These are phyloP conservation scores for Oxycera nigricornis DNA, from an alignment of 2,888 invertebrate genomes.

Conservation along the genomic window DNA sequence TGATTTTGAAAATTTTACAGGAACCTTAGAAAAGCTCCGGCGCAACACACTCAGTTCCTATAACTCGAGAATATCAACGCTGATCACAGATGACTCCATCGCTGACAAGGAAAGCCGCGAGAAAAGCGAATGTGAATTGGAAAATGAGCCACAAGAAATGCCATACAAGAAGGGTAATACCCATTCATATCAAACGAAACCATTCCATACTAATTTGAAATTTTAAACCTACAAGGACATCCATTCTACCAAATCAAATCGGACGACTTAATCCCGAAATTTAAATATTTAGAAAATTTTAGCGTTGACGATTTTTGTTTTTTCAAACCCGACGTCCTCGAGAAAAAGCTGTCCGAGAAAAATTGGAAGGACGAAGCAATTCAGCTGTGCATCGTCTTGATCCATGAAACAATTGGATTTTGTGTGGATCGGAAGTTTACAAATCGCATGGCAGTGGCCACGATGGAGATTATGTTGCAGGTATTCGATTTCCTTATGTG, in stretches of 20 bases:
- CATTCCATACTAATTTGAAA: neutral
- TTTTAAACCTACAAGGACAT: neutral
- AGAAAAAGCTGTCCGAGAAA: neutral
- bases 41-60: neutral
- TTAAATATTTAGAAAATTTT: conserved; percentile 22
- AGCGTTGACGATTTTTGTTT: conserved; percentile 19
- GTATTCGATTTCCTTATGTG: conserved; percentile 14
- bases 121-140: neutral
- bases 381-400: neutral
- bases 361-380: neutral
- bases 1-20: neutral
- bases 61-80: neutral
- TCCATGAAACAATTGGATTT: conserved; percentile 10
- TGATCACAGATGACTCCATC: neutral
- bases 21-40: neutral
- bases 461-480: conserved; percentile 37
- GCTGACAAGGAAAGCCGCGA: too few relatives aligned
- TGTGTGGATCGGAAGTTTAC: conserved; percentile 12
- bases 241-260: neutral
- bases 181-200: neutral
- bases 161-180: neutral
- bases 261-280: conserved; percentile 19
- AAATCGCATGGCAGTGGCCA: neutral
- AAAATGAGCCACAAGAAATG: neutral
- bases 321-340: conserved; percentile 9